Percentiles rank a stretch among this genome's conserved stretches.
Evolutionary conservation across 2,888 invertebrate genomes (phyloP).

Genomic region (Parnassius smintheus): DNA sequence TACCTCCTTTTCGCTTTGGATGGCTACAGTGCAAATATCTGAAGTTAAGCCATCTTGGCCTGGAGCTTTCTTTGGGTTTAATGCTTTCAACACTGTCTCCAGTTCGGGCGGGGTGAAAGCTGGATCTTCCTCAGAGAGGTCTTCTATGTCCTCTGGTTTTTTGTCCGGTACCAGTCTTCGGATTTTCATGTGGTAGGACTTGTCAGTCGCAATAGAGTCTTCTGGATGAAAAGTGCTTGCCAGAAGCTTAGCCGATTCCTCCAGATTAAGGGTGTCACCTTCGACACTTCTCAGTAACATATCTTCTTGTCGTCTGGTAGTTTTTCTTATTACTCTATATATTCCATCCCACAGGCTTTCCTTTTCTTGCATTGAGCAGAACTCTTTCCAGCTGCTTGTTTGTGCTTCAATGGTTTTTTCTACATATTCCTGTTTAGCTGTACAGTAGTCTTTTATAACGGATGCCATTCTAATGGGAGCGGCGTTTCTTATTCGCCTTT

Average conservation of each 20-base stretch:
- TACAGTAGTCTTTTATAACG: slow-evolving; percentile 29
- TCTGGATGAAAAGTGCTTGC: slow-evolving; percentile 18
- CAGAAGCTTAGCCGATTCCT: slow-evolving; percentile 19
- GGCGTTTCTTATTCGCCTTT: not conserved
- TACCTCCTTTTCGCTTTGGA: no score
- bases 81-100: no score
- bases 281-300: slow-evolving; percentile 19
- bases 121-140: no score
- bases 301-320: slow-evolving; percentile 5
- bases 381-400: slow-evolving; percentile 33
- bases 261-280: slow-evolving; percentile 23
- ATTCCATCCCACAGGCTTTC: slow-evolving; percentile 33
- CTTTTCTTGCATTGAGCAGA: slow-evolving; percentile 32
- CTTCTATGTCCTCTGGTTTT: no score
- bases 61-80: no score
- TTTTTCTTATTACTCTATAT: no score
- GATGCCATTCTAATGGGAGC: not conserved
- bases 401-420: slow-evolving; percentile 22
- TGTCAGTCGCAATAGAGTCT: no score
- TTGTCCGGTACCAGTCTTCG: no score
- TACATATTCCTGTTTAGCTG: slow-evolving; percentile 22
- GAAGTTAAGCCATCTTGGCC: no score
- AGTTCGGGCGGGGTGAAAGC: no score
- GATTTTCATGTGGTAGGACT: not conserved
- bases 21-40: no score